Evolutionary conservation across 2,888 invertebrate species (phyloP).

Genomic region (Ichneumoninae sp.): DNA sequence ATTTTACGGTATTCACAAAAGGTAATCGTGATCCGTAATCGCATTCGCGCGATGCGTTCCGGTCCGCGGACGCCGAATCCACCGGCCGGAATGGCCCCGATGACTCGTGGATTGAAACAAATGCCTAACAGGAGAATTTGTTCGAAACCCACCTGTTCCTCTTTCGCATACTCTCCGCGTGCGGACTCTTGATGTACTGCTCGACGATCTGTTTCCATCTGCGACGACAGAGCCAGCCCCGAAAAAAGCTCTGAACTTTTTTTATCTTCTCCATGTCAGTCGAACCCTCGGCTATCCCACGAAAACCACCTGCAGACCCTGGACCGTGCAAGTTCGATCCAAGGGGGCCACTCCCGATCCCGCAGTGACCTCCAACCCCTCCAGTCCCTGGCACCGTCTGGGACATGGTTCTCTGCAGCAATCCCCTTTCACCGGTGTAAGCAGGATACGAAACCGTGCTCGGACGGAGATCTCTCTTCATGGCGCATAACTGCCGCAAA

Average conservation of each 20-base stretch:
- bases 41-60: too few species aligned
- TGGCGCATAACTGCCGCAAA: slow-evolving; percentile 89
- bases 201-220: slow-evolving; percentile 98
- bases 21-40: too few species aligned
- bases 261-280: slow-evolving; percentile 95
- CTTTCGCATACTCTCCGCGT: slow-evolving; percentile 97
- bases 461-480: slow-evolving; percentile 92
- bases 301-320: slow-evolving; percentile 77
- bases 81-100: not conserved
- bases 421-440: slow-evolving; percentile 69
- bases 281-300: slow-evolving; percentile 86
- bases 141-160: slow-evolving; percentile 89
- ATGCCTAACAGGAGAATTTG: not conserved
- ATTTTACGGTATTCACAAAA: too few species aligned
- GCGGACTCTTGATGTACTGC: slow-evolving; percentile 96
- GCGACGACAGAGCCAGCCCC: slow-evolving; percentile 96
- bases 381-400: slow-evolving; percentile 70
- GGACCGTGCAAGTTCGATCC: slow-evolving; percentile 64
- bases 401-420: slow-evolving; percentile 75
- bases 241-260: slow-evolving; percentile 95
- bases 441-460: slow-evolving; percentile 76
- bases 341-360: slow-evolving; percentile 59
- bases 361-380: slow-evolving; percentile 57
- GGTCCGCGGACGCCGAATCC: not conserved
- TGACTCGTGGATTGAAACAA: not conserved